Percentiles rank a stretch among this genome's conserved stretches.
Conservation (phyloP, 1,140 invertebrate species). For the Lasioglossum albipes region DNA sequence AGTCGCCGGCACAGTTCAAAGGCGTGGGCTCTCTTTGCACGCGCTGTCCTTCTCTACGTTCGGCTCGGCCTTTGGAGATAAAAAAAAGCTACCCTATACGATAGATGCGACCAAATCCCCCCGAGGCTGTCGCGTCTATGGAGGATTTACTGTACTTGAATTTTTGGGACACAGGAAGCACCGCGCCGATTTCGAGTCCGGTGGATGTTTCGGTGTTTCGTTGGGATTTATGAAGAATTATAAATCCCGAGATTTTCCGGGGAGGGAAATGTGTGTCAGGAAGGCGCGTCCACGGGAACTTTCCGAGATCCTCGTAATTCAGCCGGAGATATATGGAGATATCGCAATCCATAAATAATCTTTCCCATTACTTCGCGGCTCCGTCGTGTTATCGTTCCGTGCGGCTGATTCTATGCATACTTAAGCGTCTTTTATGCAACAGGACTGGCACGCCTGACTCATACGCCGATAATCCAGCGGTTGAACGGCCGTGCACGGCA, state of each 20-base stretch:
- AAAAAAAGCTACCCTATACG: too few relatives aligned
- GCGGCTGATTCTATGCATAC: slow-evolving; percentile 48
- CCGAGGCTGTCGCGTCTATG: too few relatives aligned
- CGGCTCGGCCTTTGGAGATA: too few relatives aligned
- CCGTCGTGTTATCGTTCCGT: slow-evolving; percentile 45
- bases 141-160: too few relatives aligned
- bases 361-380: slow-evolving; percentile 50
- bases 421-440: slow-evolving; percentile 49
- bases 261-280: slow-evolving; percentile 40
- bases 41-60: too few relatives aligned
- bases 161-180: too few relatives aligned
- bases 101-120: too few relatives aligned
- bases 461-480: slow-evolving; percentile 7
- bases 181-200: not conserved
- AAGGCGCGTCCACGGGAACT: slow-evolving; percentile 41
- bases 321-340: slow-evolving; percentile 23
- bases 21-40: too few relatives aligned
- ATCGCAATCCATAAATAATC: slow-evolving; percentile 49
- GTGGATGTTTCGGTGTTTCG: slow-evolving; percentile 12
- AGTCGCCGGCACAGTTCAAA: too few relatives aligned
- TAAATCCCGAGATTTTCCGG: slow-evolving; percentile 34
- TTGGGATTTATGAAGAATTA: slow-evolving; percentile 42
- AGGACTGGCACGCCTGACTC: not conserved
- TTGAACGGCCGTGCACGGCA: slow-evolving; percentile 19
- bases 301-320: slow-evolving; percentile 48